phyloP scores from a whole-genome alignment of 2,888 invertebrate genomes.

The Ichneumon xanthorius region DNA sequence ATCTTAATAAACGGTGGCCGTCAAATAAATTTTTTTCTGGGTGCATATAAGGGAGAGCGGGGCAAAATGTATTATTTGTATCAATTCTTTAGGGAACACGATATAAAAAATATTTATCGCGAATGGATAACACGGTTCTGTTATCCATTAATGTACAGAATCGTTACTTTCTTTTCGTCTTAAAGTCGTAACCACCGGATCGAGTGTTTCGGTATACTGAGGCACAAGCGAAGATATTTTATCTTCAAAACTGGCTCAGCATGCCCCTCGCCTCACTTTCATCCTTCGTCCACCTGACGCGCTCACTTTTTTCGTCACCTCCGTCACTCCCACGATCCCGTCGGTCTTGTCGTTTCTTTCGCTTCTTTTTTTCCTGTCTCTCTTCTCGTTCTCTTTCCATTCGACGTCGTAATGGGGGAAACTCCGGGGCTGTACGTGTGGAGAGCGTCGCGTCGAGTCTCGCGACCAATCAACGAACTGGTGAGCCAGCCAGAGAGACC shows the following conservation, averaged over 20 bases:
- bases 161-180: constrained; percentile 8
- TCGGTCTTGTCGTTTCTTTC: constrained; percentile 6
- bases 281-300: constrained; percentile 23
- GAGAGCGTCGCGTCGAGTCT: constrained; percentile 33
- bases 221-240: constrained; percentile 68
- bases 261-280: constrained; percentile 39
- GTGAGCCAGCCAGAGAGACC: constrained; percentile 27
- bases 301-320: constrained; percentile 16
- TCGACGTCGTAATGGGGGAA: constrained; percentile 5
- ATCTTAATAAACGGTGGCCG: no score
- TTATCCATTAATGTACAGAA: no score
- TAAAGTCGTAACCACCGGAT: neutral
- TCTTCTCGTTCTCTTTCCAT: constrained; percentile 6
- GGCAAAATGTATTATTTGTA: no score
- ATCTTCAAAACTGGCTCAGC: constrained; percentile 68
- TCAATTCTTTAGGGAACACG: neutral
- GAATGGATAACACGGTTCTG: no score
- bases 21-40: no score
- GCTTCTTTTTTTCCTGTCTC: neutral
- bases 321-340: constrained; percentile 4
- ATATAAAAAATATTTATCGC: no score
- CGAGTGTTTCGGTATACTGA: neutral
- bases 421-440: constrained; percentile 3
- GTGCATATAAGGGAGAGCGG: neutral
- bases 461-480: constrained; percentile 52